Evolutionary conservation across 2,888 invertebrate genomes (phyloP), one percentile per base, ranked within the genome.

Genomic region (Perdita meconis): DNA sequence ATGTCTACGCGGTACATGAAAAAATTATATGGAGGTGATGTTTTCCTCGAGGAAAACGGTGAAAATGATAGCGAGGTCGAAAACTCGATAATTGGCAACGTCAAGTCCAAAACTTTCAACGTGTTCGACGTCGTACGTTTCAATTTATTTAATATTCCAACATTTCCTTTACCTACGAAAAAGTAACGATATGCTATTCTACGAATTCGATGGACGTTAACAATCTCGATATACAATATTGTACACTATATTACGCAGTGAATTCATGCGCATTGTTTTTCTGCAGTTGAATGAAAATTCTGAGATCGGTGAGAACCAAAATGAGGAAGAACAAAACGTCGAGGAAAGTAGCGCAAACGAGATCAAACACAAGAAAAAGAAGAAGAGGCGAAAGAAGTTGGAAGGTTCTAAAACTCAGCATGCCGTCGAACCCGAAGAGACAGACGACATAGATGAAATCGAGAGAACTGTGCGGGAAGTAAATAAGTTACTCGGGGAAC

Each of bases 71-170:
- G 87, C 53, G 94, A 94, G 75, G 94, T 94, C 82, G 95, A 95
- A 86, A 91, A 93, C 66, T 93, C 93, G 44, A 90, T 92, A 57
- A 92, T 91, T 75, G 93, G 93, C 76, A 93, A 93, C 73, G 93
- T 93, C 44, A 93, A 94, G 84, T 93, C 94, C 83, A 95, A 95
- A 86, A 94, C 93, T 79, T 92, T 94, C 65, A 95, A 95, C 88
- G 93, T 95, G 84, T 96, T 96, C 87, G 95, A 95, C 93, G 93
- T 96, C 94, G 96, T 96, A 93, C 92, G 93, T 92, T 38, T n/a
- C 0, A 10, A 36, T n/a, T 63, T 19, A 8, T 55, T 13, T 56
- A 10, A 38, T 10, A 30, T 26, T 53, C 3, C 0, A 13, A 38
- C 4, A 2, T 16, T 16, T 53, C 3, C 10, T 19, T 34, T 36